These are phyloP conservation scores for Dryadula phaetusa DNA, from an alignment of 2,888 invertebrate genomes.

Conservation along the genomic window DNA sequence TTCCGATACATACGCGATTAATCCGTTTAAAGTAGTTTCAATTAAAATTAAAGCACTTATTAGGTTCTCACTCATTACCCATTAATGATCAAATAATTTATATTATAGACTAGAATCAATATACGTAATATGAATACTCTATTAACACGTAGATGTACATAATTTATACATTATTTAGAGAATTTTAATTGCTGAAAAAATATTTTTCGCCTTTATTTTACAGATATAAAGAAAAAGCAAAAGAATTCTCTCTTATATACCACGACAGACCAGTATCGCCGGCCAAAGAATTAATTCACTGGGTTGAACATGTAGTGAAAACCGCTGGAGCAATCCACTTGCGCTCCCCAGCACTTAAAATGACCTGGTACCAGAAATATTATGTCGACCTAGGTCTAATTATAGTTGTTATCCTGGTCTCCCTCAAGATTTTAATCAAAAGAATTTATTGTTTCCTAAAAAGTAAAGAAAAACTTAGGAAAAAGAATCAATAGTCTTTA, in stretches of 20 bases:
- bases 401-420: constrained; percentile 1
- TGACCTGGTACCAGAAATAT: constrained; percentile 61
- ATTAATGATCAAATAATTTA: too few relatives aligned
- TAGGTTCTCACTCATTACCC: too few relatives aligned
- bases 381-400: constrained; percentile 57
- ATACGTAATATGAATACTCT: too few relatives aligned
- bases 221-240: constrained; percentile 48
- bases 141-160: too few relatives aligned
- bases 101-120: too few relatives aligned
- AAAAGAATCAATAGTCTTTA: not conserved
- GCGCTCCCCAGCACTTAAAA: constrained; percentile 57
- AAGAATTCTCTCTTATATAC: constrained; percentile 58
- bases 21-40: too few relatives aligned
- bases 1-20: too few relatives aligned
- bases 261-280: constrained; percentile 60
- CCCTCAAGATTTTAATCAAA: constrained; percentile 1
- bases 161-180: too few relatives aligned
- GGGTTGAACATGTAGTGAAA: constrained; percentile 61
- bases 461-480: not conserved
- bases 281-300: constrained; percentile 55
- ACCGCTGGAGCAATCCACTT: constrained; percentile 61
- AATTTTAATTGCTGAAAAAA: not conserved
- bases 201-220: constrained; percentile 2
- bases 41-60: too few relatives aligned
- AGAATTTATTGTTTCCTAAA: not conserved